These are phyloP conservation scores for Hyposoter dolosus DNA, from an alignment of 2,888 invertebrate genomes.

Conservation along the genomic window DNA sequence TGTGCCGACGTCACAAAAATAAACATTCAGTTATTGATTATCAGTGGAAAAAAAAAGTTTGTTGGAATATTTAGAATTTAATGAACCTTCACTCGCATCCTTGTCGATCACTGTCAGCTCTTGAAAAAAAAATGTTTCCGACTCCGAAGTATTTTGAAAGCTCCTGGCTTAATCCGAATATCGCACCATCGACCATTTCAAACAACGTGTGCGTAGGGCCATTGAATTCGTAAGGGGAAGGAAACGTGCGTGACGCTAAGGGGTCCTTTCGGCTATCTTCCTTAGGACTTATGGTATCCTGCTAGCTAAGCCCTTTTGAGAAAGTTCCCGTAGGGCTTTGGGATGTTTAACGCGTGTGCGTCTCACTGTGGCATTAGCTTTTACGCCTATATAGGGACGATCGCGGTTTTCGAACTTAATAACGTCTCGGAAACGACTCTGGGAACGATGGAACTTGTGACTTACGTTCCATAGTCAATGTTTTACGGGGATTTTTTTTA, in stretches of 20 bases:
- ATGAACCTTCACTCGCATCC: not conserved
- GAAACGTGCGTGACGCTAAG: constrained; percentile 51
- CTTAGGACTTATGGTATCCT: constrained; percentile 75
- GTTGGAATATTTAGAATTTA: not conserved
- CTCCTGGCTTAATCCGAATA: not conserved
- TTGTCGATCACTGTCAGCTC: not conserved
- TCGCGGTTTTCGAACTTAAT: not conserved
- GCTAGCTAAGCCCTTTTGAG: constrained; percentile 78
- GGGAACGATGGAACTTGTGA: not conserved
- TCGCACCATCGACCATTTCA: constrained; percentile 10
- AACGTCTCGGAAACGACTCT: not conserved
- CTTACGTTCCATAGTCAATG: not conserved
- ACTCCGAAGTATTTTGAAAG: constrained; percentile 16
- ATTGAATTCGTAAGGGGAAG: constrained; percentile 40
- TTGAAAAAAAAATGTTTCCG: not conserved
- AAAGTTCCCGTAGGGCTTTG: constrained; percentile 71
- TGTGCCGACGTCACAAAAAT: not conserved
- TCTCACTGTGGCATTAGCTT: not conserved
- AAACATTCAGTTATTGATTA: not conserved
- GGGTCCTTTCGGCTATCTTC: constrained; percentile 75
- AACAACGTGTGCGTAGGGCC: constrained; percentile 45
- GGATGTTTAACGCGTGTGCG: constrained; percentile 32
- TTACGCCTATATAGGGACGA: not conserved
- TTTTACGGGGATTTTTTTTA: not conserved
- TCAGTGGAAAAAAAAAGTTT: not conserved